A percentile compares a stretch with the other conserved stretches of the same genome.
Evolutionary conservation across 2,797 vertebrate species (phyloP).

Genomic region (Rachycentron canadum): DNA sequence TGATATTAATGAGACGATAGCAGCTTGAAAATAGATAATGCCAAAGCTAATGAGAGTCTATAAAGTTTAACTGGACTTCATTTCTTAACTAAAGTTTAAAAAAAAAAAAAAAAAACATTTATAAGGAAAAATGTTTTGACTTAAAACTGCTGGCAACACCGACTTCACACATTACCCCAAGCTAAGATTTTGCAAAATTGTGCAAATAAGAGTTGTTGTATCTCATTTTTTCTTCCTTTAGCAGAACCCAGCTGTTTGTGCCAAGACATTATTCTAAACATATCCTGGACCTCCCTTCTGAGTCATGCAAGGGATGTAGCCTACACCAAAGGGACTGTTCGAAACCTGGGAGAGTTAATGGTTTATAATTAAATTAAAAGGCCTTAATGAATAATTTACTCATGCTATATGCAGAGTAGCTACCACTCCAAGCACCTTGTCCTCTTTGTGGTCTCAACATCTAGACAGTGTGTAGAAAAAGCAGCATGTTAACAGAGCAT

Average conservation of each 20-base stretch:
- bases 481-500: too few species aligned
- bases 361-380: not conserved
- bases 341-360: not conserved
- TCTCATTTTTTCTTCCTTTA: not conserved
- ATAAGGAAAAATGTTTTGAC: too few species aligned
- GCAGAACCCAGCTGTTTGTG: not conserved
- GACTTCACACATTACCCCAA: too few species aligned
- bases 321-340: not conserved
- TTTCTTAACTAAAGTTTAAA: too few species aligned
- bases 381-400: not conserved
- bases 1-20: too few species aligned
- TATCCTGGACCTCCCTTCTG: not conserved
- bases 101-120: too few species aligned
- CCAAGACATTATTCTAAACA: not conserved
- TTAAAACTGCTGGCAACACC: too few species aligned
- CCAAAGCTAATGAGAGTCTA: too few species aligned
- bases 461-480: too few species aligned
- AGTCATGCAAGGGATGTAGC: not conserved
- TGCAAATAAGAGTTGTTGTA: not conserved
- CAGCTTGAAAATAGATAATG: too few species aligned
- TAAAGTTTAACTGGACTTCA: too few species aligned
- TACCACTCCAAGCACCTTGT: not conserved
- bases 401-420: not conserved
- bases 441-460: not conserved
- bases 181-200: too few species aligned